phyloP scores from a whole-genome alignment of 2,797 vertebrate species.

The Tarsius wallacei region DNA sequence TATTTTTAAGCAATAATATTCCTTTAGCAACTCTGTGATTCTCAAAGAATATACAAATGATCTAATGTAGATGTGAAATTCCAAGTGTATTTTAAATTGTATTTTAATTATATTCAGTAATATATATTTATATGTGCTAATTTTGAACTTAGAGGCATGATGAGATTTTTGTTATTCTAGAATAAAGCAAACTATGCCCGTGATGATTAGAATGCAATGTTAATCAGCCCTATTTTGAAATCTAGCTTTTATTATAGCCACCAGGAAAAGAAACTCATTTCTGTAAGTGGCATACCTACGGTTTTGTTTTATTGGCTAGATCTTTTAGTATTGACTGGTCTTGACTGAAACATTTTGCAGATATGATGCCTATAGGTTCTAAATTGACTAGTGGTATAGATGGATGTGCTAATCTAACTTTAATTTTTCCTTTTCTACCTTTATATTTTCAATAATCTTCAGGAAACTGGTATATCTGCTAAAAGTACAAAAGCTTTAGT shows the following conservation, averaged over 20 bases:
- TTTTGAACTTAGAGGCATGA: conserved; percentile 68
- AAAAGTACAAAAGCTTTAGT: conserved; percentile 10
- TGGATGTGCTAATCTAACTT: conserved; percentile 1
- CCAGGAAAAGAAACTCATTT: conserved; percentile 69
- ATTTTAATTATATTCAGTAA: conserved; percentile 73
- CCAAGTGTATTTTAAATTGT: conserved; percentile 69
- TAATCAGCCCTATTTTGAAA: conserved; percentile 60
- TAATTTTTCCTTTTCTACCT: conserved; percentile 37
- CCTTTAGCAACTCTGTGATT: background rate
- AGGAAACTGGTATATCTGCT: conserved; percentile 49
- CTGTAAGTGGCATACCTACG: background rate
- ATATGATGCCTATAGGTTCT: background rate
- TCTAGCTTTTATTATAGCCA: conserved; percentile 65
- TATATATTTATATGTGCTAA: conserved; percentile 78
- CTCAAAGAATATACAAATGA: background rate
- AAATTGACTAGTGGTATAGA: background rate
- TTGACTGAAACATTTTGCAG: background rate
- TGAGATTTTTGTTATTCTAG: conserved; percentile 72
- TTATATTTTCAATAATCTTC: conserved; percentile 39
- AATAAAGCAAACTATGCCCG: conserved; percentile 59
- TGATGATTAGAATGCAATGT: conserved; percentile 64
- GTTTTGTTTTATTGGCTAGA: conserved; percentile 3
- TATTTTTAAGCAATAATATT: conserved; percentile 1
- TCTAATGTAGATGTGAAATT: conserved; percentile 49
- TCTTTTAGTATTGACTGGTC: background rate